phyloP scores from a whole-genome alignment of 2,113 vertebrate genomes.

The Tiliqua scincoides region DNA sequence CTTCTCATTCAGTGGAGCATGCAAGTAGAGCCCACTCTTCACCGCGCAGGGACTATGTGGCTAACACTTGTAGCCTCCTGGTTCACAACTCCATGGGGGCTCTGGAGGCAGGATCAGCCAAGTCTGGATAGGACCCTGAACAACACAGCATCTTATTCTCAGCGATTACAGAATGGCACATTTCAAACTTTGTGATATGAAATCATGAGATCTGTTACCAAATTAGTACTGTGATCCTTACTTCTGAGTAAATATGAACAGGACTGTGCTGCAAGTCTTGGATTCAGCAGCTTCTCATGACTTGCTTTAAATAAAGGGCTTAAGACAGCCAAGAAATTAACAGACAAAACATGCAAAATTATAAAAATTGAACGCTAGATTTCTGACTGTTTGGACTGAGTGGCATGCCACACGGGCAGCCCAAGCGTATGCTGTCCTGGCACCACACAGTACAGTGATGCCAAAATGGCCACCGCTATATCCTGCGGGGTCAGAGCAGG shows the following conservation, averaged over 20 bases:
- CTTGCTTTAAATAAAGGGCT: background rate
- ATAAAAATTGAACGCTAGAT: background rate
- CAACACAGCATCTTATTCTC: background rate
- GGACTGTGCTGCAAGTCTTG: no score
- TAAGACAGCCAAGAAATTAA: background rate
- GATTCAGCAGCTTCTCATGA: background rate
- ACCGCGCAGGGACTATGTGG: no score
- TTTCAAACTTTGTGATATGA: background rate
- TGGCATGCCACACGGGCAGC: background rate
- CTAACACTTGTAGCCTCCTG: no score
- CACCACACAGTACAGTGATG: no score
- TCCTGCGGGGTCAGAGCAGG: no score
- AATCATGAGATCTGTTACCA: background rate
- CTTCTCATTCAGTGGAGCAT: background rate
- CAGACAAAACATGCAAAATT: background rate
- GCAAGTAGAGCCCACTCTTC: background rate
- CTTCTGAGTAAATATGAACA: no score
- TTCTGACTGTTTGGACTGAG: background rate
- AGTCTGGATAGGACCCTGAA: no score
- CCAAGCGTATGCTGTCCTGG: no score
- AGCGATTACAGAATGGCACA: background rate
- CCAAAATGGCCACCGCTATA: no score
- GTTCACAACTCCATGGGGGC: no score
- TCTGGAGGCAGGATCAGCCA: no score
- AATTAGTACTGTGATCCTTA: background rate